phyloP scores from a whole-genome alignment of 2,113 vertebrate species.

The Cavia porcellus region DNA sequence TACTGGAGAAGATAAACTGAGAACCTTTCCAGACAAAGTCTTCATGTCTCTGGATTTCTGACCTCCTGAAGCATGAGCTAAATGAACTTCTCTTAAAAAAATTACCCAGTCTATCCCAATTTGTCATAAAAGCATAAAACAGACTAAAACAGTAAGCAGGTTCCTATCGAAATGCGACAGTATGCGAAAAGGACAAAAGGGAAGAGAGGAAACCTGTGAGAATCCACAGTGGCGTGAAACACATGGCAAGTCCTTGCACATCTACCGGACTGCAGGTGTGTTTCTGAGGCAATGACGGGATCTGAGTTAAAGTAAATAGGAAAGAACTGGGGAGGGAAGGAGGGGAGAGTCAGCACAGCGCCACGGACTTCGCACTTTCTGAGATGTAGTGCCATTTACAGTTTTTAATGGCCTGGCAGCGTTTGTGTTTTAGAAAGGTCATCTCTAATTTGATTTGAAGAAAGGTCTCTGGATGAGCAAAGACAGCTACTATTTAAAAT shows the following conservation, averaged over 20 bases:
- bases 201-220: background rate
- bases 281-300: background rate
- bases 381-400: background rate
- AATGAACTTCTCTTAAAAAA: background rate
- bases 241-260: background rate
- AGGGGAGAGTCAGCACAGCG: background rate
- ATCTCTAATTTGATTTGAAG: conserved; percentile 52
- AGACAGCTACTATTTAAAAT: conserved; percentile 50
- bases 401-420: background rate
- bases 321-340: background rate
- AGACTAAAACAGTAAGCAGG: background rate
- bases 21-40: background rate
- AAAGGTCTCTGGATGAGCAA: background rate
- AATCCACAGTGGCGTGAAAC: background rate
- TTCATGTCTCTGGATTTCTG: background rate
- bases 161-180: background rate
- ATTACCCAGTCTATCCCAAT: background rate
- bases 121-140: background rate
- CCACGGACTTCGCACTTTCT: background rate
- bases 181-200: background rate
- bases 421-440: conserved; percentile 51
- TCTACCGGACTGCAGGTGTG: background rate
- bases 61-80: background rate
- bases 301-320: background rate
- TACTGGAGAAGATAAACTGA: background rate